Conservation (phyloP, 2,797 vertebrate species). For the Enteromius unitaeniatus region DNA sequence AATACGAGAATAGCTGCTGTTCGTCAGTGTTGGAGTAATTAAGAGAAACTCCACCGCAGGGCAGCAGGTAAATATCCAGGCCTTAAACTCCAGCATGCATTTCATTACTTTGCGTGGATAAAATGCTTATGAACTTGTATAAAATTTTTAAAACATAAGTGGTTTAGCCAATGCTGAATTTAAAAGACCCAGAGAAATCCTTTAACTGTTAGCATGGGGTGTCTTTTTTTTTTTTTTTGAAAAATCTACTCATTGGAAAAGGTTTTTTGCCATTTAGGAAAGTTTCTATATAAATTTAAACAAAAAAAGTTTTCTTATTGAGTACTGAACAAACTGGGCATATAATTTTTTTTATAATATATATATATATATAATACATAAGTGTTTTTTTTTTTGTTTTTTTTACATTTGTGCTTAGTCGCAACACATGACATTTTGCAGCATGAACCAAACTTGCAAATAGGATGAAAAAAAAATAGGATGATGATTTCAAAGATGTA, state of each 20-base stretch:
- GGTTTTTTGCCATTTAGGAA: not conserved
- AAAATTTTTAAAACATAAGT: constrained; percentile 13
- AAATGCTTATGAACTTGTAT: constrained; percentile 25
- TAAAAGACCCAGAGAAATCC: too few relatives aligned
- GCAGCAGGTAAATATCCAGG: constrained; percentile 40
- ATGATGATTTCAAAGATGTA: too few relatives aligned
- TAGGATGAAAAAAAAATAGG: not conserved
- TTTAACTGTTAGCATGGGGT: too few relatives aligned
- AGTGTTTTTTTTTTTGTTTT: too few relatives aligned
- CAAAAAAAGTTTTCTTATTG: not conserved
- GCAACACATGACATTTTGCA: not conserved
- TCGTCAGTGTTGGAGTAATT: constrained; percentile 36
- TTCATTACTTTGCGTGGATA: constrained; percentile 25
- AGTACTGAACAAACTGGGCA: not conserved
- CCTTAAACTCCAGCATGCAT: not conserved
- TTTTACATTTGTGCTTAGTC: not conserved
- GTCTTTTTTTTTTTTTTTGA: too few relatives aligned
- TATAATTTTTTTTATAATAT: not conserved
- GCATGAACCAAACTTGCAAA: not conserved
- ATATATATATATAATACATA: not conserved
- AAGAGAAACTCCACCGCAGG: constrained; percentile 19
- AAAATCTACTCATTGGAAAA: not conserved
- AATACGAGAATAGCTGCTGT: constrained; percentile 15
- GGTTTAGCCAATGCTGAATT: not conserved
- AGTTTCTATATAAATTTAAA: too few relatives aligned